These are phyloP conservation scores for Tylochromis polylepis DNA, from an alignment of 2,113 vertebrate genomes.

Conservation along the genomic window DNA sequence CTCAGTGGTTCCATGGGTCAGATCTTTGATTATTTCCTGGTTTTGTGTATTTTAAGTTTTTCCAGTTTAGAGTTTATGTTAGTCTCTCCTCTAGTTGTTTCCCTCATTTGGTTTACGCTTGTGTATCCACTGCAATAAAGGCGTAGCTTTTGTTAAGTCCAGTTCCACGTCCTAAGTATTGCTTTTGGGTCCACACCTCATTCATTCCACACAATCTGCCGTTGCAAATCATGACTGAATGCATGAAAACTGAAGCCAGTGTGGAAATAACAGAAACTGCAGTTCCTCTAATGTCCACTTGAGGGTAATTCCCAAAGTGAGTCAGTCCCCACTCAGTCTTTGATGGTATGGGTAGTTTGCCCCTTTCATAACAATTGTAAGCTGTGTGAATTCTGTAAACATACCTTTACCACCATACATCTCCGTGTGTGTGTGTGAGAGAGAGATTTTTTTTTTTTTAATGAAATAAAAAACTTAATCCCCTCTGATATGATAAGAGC, in stretches of 20 bases:
- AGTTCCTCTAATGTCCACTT: neutral
- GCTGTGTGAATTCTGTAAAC: neutral
- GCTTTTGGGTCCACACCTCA: neutral
- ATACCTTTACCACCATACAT: neutral
- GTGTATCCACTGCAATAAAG: neutral
- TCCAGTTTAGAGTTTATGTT: neutral
- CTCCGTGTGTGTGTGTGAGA: neutral
- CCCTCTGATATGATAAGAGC: accelerated
- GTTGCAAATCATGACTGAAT: neutral
- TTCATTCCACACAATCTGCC: neutral
- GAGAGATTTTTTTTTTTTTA: neutral
- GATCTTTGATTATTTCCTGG: neutral
- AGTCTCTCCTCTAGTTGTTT: neutral
- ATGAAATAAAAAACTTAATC: neutral
- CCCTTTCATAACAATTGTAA: neutral
- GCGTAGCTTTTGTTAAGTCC: neutral
- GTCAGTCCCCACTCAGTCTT: neutral
- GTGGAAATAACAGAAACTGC: neutral
- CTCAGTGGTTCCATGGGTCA: neutral
- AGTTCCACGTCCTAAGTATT: neutral
- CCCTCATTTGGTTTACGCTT: neutral
- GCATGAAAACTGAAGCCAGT: neutral
- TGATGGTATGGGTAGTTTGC: neutral
- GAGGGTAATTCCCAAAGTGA: neutral
- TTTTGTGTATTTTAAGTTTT: neutral